Evolutionary conservation across 1,140 invertebrate genomes (phyloP).

Genomic region (Leptinotarsa lineolata): DNA sequence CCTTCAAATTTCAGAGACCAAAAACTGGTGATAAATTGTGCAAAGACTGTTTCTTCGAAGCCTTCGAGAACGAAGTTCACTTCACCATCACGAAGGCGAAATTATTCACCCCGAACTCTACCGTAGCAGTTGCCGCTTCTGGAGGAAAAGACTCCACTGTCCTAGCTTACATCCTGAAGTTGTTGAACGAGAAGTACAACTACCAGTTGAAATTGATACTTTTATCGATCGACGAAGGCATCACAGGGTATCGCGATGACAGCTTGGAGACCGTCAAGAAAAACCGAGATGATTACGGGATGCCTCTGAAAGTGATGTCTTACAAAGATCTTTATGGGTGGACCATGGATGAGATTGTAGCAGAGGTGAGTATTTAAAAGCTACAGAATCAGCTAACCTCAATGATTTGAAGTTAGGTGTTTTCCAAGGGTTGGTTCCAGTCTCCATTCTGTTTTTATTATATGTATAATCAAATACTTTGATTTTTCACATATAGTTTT

Average conservation of each 20-base stretch:
- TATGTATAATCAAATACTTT: no score
- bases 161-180: constrained; percentile 87
- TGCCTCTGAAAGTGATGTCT: constrained; percentile 94
- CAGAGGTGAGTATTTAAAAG: constrained; percentile 60
- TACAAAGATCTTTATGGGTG: constrained; percentile 99
- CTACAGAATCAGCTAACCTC: no score
- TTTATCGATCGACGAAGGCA: constrained; percentile 98
- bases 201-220: constrained; percentile 92
- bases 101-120: constrained; percentile 84
- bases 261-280: constrained; percentile 96
- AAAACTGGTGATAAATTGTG: constrained; percentile 92
- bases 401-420: no score
- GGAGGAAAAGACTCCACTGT: constrained; percentile 99
- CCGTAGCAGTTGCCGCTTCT: constrained; percentile 94
- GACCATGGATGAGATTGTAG: constrained; percentile 99
- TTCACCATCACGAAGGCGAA: constrained; percentile 85
- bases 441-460: no score
- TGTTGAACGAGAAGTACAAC: constrained; percentile 87
- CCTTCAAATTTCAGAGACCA: constrained; percentile 68
- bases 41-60: constrained; percentile 93
- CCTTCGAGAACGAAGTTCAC: constrained; percentile 97
- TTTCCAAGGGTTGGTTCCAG: no score
- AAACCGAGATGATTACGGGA: constrained; percentile 90
- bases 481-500: no score
- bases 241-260: constrained; percentile 97